Base-by-base conservation (phyloP, 2,888 invertebrate genomes). In the Tricholauxania praeusta region DNA sequence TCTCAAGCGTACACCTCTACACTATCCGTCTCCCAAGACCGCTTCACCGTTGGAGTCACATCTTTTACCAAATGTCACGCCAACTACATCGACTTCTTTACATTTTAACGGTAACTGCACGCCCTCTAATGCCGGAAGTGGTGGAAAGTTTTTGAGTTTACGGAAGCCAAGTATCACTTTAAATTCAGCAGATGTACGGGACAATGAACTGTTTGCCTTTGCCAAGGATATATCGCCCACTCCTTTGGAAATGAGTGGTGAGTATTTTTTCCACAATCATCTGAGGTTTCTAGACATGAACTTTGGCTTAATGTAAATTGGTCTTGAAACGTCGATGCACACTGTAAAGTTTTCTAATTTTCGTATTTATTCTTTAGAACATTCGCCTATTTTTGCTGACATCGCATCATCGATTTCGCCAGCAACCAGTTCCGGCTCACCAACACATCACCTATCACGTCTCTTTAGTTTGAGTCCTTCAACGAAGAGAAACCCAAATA, bases 381-480 rank as follows among this genome's bases (percentile, higher is more conserved):
- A 80, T 68, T 86, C 87, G 0, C 87, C 87, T 6, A 80, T 85
- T 72, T 87, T 87, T 66, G 79, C 83, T 32, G 87, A 87, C 5
- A 76, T 85, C 22, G 77, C 83, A 55, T 80, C 81, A 49, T 80
- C 82, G 4, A 83, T 85, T 62, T 85, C 86, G 12, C 83, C 87
- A 17, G 80, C 83, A 0, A 83, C 82, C 4, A 82, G 84, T 73
- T 84, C 83, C 22, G 82, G 80, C 32, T 86, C 87, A 1, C 87
- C 87, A 5, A 83, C 83, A 17, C 80, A 80, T 71, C 83, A 82
- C 32, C 79, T 87, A 75, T 84, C 82, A 72, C 80, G 86, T 49
- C 80, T 87, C 12, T 85, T 87, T 71, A 87, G 80, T 70, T 75
- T 87, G 70, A 87, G 87, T 76, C 87, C 87, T 15, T 82, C 84